Base-by-base conservation (phyloP, 2,113 vertebrate genomes). In the Cisticola juncidis region DNA sequence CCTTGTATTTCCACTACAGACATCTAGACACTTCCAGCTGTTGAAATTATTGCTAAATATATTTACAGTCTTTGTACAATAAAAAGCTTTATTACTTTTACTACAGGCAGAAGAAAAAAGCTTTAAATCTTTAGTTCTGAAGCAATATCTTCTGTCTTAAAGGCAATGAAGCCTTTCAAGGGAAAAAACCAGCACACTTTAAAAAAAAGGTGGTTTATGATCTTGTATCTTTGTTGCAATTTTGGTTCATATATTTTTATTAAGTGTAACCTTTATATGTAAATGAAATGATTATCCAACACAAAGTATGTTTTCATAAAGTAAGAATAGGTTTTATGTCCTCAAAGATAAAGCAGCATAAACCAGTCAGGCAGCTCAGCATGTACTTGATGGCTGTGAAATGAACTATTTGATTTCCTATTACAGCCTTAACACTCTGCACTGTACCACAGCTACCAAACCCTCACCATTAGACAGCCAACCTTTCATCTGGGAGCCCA, bases 81-180 rank as follows among this genome's bases (percentile, higher is more conserved):
- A 97, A 96, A 98, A 97, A 97, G 73, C 94, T 97, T 98, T 97
- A 97, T 97, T 97, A 95, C 80, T 95, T 95, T 97, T 97, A 97
- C 97, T 97, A 97, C 96, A 65, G 58, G 90, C 90, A 88, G 78
- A 97, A 96, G 79, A 96, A 95, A 96, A 97, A 97, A 94, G 92
- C 94, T 96, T 96, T 98, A 98, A 98, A 98, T 98, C 95, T 97
- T 97, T 86, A 97, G 80, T 97, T 98, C 94, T 97, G 94, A 97
- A 97, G 86, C 96, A 96, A 77, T 97, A 92, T 95, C 90, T 95
- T 93, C 94, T 97, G 93, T 97, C 94, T 90, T 97, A 96, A 98
- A 98, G 94, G 94, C 97, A 97, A 84, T 95, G 96, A 97, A 97
- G 95, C 94, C 87, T 98, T 97, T 94, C 91, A 92, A 96, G 90